Evolutionary conservation across 2,888 invertebrate species (phyloP), one percentile per base, ranked within the genome.

Genomic region (Epinotia nisella): DNA sequence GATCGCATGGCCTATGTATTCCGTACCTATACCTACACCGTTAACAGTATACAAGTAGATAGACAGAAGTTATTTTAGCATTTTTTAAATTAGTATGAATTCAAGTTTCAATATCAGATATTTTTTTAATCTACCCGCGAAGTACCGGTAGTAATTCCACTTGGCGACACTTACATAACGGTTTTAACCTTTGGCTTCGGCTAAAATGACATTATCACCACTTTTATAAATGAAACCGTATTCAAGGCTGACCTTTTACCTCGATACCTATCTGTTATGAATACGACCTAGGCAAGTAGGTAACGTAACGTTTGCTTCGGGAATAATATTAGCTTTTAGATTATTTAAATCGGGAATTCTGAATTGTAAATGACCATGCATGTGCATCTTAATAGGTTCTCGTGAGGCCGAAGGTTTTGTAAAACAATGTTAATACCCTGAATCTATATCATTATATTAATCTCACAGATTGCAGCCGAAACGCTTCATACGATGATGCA

Each of bases 161-260:
- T 21, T 39, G 15, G 55, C 56, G 55, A 66, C 55, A 62, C 61
- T 72, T 68, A 61, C 60, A 61, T 72, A 72, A 72, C 72, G 72
- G 56, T 68, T 56, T 72, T 72, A 62, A 72, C 72, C 72, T 72
- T 72, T 72, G 10, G 7, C 59, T n/a, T 60, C 17, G 10, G 9
- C 17, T n/a, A 45, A 55, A 53, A 53, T 55, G 60, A 68, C 51
- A 58, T 68, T 72, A 72, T 72, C 71, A 21, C 17, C 56, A 55
- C 49, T 61, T 71, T 65, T 62, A 56, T 67, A 61, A 49, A 67
- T 56, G 49, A 49, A 68, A 62, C 49, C n/a, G 45, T 49, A 67
- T 67, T 71, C 60, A 71, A 35, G 41, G 45, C 56, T 72, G 72
- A 72, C 72, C 72, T 72, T 72, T 72, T 21, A 67, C 39, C 45